Evolutionary conservation across 2,797 vertebrate genomes (phyloP), one percentile per base, ranked within the genome.

Genomic region (Sebastes variabilis): DNA sequence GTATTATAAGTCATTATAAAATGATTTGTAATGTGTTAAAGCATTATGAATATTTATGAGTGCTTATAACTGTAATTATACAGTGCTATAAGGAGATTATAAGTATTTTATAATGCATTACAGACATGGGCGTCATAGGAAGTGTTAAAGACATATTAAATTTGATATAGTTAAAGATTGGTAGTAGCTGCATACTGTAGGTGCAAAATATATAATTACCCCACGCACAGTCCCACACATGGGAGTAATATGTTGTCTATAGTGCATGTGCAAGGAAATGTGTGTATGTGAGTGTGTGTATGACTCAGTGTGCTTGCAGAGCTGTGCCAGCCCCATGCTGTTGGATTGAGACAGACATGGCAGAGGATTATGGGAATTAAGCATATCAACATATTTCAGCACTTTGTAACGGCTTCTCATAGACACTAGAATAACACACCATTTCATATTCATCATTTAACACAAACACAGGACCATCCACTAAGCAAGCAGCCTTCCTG

Each of bases 381-480:
- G 55, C 66, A 80, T 34, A 83, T 85, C 79, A 84, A 84, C 61
- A 92, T 8, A 79, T 54, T n/a, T 54, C 49, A 87, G 79, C 76
- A 80, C 71, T 80, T 64, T 74, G 61, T 76, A 87, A 83, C 66
- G 55, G 66, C 65, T 74, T 83, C 58, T 76, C 27, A 68, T 64
- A 85, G 88, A 92, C 84, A 79, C 64, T 79, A 81, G 75, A 93
- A 91, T 81, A 94, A 94, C 87, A 93, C 75, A 42, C 29, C 66
- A 62, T 69, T 65, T 82, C 77, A 79, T 88, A 92, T 94, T 94
- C 80, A 93, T 94, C 88, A 90, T 88, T 78, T 86, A 87, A 91
- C 66, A 85, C 83, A 92, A 93, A 93, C 85, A 89, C 32, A 25
- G 46, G 80, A 59, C 76, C 80, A 66, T 77, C 80, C 67, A 74